Evolutionary conservation across 1,140 invertebrate genomes (phyloP).

Genomic region (Apis laboriosa): DNA sequence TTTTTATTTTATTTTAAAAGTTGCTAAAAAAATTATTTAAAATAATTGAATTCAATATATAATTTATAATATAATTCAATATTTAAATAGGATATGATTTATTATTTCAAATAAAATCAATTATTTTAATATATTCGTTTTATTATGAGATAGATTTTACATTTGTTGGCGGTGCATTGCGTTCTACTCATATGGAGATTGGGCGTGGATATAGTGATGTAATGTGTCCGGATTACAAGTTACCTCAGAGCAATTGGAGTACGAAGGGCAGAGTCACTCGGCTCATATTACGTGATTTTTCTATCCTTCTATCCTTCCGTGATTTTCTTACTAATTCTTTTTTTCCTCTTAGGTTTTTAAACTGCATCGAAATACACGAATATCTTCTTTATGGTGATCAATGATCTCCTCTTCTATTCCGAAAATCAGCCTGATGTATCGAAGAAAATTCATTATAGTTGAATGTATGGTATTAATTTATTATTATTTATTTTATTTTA

Average conservation of each 20-base stretch:
- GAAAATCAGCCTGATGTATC: too few relatives aligned
- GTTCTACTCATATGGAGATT: slow-evolving; percentile 46
- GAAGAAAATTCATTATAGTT: too few relatives aligned
- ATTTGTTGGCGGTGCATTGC: slow-evolving; percentile 18
- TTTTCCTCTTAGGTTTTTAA: background rate
- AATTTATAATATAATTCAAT: too few relatives aligned
- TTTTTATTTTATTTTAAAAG: too few relatives aligned
- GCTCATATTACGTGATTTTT: slow-evolving; percentile 48
- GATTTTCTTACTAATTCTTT: background rate
- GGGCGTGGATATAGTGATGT: slow-evolving; percentile 57
- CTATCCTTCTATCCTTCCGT: slow-evolving; percentile 20
- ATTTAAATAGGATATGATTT: too few relatives aligned
- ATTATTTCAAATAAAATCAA: background rate
- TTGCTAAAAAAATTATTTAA: too few relatives aligned
- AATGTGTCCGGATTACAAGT: slow-evolving; percentile 33
- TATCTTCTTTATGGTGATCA: background rate
- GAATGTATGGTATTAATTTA: too few relatives aligned
- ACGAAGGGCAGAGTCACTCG: slow-evolving; percentile 56
- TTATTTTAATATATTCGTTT: background rate
- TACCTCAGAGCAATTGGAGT: slow-evolving; percentile 53
- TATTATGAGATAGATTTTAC: background rate
- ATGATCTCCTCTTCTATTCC: background rate
- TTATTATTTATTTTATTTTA: too few relatives aligned
- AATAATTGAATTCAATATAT: too few relatives aligned
- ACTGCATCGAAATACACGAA: background rate